These are phyloP conservation scores for Rhabdomys dilectus DNA, from an alignment of 2,113 vertebrate genomes.

Conservation along the genomic window DNA sequence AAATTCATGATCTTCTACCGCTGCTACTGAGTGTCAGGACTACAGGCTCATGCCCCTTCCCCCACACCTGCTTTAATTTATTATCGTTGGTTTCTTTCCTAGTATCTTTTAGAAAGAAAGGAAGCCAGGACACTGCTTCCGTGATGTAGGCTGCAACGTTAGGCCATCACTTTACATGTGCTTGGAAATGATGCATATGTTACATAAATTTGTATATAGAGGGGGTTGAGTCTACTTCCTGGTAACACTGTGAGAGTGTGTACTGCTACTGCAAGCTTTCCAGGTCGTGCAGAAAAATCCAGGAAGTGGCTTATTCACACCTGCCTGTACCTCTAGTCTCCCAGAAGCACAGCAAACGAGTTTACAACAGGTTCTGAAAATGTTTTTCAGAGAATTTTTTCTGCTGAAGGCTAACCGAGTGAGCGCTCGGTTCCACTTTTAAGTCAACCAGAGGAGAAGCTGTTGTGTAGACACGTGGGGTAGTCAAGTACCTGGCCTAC, in stretches of 20 bases:
- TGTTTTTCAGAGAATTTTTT: neutral
- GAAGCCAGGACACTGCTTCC: neutral
- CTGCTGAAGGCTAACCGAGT: neutral
- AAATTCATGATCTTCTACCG: neutral
- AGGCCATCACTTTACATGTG: neutral
- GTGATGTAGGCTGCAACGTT: neutral
- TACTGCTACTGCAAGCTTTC: neutral
- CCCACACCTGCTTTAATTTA: neutral
- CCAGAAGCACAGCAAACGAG: neutral
- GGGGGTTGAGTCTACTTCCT: neutral
- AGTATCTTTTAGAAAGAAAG: neutral
- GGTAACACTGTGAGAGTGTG: neutral
- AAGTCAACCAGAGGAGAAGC: neutral
- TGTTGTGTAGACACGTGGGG: neutral
- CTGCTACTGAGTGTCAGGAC: neutral
- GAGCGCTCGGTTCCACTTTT: neutral
- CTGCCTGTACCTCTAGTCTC: neutral
- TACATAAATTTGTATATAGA: neutral
- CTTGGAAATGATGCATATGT: neutral
- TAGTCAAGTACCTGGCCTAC: neutral
- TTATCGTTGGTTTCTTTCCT: neutral
- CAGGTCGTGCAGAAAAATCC: neutral
- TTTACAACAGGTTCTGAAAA: slow-evolving; percentile 6
- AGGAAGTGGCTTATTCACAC: neutral
- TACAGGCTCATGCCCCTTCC: neutral